Evolutionary conservation across 2,888 invertebrate species (phyloP), one percentile per base, ranked within the genome.

Genomic region (Ferdinandea cuprea): DNA sequence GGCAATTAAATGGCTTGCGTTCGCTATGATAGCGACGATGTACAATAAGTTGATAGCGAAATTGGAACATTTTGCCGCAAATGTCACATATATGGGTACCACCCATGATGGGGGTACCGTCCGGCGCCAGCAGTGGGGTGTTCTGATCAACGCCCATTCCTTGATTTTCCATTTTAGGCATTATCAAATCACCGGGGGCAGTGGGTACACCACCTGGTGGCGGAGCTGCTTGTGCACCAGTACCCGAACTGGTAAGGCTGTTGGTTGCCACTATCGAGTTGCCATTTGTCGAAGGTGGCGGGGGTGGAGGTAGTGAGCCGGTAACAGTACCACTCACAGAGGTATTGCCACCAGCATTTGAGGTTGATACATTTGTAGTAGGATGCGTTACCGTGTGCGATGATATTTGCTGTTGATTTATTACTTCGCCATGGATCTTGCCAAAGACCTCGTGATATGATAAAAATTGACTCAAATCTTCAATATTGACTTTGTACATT

Each of bases 401-500:
- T 68, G 92, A 91, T 58, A 89, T 87, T 85, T 89, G 85, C 86
- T 93, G 94, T 76, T 90, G 90, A 86, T 89, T 89, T 78, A 90
- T 89, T 54, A 89, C 90, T 87, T 91, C 91, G 74, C 91, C 90
- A 78, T 91, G 91, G 61, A 95, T 90, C 88, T 95, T 95, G 28
- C 95, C 95, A 88, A 95, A 96, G 48, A 96, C 96, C 91, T 96
- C 96, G 88, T 96, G 96, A 91, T 96, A 96, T 42, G 96, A 96
- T 85, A 96, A 91, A 86, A 96, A 91, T 88, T 96, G 96, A 86
- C 96, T 96, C 66, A 96, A 93, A 88, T 96, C 96, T 89, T 96
- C 96, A 6, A 96, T 96, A 89, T 96, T 95, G 76, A 88, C 95
- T 95, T 89, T 96, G 95, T 85, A 96, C 94, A 92, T 96, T 95